Evolutionary conservation across 1,140 invertebrate genomes (phyloP).

Genomic region (Drosophila baimaii): DNA sequence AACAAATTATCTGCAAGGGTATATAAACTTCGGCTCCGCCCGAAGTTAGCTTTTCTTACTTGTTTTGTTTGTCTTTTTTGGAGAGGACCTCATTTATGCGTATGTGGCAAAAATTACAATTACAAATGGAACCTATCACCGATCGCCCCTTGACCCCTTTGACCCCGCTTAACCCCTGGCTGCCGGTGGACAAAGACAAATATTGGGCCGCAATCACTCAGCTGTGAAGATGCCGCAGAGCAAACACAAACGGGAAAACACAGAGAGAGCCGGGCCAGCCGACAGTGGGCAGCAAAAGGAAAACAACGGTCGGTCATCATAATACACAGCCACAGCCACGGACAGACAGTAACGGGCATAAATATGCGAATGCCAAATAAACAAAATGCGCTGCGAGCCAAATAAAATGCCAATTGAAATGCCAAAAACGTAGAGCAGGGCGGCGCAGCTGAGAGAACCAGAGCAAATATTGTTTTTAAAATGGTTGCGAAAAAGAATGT

Average conservation of each 20-base stretch:
- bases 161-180: constrained; percentile 25
- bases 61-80: constrained; percentile 1
- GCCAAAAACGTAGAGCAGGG: constrained; percentile 67
- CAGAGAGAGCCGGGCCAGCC: constrained; percentile 1
- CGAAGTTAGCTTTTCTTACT: no score
- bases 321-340: constrained; percentile 15
- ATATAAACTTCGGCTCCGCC: no score
- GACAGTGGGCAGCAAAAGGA: constrained; percentile 53
- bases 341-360: constrained; percentile 50
- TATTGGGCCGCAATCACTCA: constrained; percentile 74
- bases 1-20: no score
- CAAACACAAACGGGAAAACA: constrained; percentile 60
- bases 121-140: constrained; percentile 37
- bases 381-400: constrained; percentile 52
- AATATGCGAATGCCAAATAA: constrained; percentile 65
- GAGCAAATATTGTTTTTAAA: constrained; percentile 71
- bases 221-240: constrained; percentile 75
- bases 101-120: constrained; percentile 55
- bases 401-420: constrained; percentile 73
- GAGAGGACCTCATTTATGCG: constrained; percentile 25
- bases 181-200: constrained; percentile 64
- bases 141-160: not conserved
- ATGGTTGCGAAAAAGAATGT: not conserved
- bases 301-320: constrained; percentile 48
- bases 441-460: constrained; percentile 28